Evolutionary conservation across 1,140 invertebrate species (phyloP).

Genomic region (Anadara kagoshimensis): DNA sequence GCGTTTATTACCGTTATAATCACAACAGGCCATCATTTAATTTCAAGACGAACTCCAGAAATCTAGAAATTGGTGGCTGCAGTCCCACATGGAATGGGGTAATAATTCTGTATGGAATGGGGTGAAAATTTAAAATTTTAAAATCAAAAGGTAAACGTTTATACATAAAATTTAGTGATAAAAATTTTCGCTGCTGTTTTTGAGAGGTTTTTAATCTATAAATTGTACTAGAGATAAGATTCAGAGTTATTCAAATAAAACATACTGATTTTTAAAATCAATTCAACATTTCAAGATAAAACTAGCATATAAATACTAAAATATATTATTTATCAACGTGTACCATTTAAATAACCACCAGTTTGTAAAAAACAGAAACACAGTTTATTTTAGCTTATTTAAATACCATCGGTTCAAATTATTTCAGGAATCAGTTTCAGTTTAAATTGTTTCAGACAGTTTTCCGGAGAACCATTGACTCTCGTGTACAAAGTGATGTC

Average conservation of each 20-base stretch:
- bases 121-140: no score
- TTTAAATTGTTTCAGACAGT: slow-evolving; percentile 29
- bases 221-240: no score
- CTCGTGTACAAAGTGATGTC: no score
- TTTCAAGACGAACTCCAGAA: slow-evolving; percentile 14
- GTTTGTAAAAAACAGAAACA: neutral
- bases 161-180: no score
- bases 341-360: slow-evolving; percentile 15
- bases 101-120: neutral
- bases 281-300: slow-evolving; percentile 9
- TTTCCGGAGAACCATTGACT: slow-evolving; percentile 4
- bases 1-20: slow-evolving; percentile 11
- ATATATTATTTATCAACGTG: slow-evolving; percentile 16
- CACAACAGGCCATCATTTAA: slow-evolving; percentile 1
- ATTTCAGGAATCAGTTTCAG: no score
- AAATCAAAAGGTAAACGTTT: no score
- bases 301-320: slow-evolving; percentile 9
- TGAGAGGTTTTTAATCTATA: no score
- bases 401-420: neutral
- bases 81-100: slow-evolving; percentile 7
- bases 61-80: slow-evolving; percentile 11
- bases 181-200: no score
- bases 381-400: slow-evolving; percentile 21
- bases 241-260: no score
- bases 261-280: slow-evolving; percentile 10